Evolutionary conservation across 2,797 vertebrate species (phyloP).

Genomic region (Pitangus sulphuratus): DNA sequence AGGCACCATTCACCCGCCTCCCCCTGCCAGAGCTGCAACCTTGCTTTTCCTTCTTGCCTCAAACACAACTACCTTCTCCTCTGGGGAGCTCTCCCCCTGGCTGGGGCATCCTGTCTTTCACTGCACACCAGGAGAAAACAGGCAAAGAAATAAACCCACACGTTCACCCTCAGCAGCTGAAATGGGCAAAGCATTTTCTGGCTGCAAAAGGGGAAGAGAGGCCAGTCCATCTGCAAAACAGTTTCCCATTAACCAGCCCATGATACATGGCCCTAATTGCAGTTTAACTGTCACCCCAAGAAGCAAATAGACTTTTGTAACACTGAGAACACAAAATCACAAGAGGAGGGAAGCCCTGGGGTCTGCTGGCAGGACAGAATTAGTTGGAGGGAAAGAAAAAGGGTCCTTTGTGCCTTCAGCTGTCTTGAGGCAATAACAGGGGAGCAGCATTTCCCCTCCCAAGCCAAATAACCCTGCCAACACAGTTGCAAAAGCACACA

Average conservation of each 20-base stretch:
- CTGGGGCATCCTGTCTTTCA: background rate
- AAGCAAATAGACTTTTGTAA: background rate
- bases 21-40: background rate
- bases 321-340: background rate
- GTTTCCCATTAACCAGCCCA: background rate
- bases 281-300: background rate
- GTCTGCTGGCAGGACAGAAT: background rate
- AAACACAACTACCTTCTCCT: background rate
- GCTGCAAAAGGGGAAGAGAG: background rate
- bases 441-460: background rate
- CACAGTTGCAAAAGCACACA: background rate
- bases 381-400: background rate
- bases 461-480: background rate
- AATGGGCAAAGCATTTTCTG: background rate
- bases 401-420: background rate
- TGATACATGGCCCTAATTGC: background rate
- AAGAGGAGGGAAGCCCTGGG: background rate
- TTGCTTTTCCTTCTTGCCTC: background rate
- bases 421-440: background rate
- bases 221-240: background rate
- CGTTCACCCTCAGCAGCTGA: background rate
- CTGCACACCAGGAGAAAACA: background rate
- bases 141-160: background rate
- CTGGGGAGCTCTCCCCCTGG: accelerated
- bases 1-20: background rate